Base-by-base conservation (phyloP, 2,797 vertebrate species). In the Benthosema pterotum region DNA sequence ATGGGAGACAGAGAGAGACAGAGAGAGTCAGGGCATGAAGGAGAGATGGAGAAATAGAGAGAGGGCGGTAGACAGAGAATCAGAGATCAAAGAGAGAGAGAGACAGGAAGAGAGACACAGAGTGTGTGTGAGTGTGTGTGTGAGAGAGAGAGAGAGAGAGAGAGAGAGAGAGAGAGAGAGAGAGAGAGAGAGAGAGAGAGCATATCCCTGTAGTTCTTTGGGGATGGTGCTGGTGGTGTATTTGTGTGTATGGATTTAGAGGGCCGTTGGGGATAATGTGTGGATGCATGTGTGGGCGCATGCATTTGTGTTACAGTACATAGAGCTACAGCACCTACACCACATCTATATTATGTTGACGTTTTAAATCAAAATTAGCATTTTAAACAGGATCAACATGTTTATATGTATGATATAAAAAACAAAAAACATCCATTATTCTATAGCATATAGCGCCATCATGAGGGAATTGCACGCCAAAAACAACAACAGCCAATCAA, bases 351-450 rank as follows among this genome's bases (percentile, higher is more conserved):
- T 72, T 57, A 56, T 38, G 46, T 72, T 59, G 72, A 68, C 71
- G 78, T 75, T 81, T 75, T 69, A 83, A 77, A 75, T 72, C 63
- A 52, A 77, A 65, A 52, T 69, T 79, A 52, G 57, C 32, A 38
- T 38, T 38, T 38, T 38, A 38, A 38, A 38, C 11, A 38, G 32
- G 32, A 38, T 38, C 32, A 38, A 38, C 11, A 38, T 38, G 32
- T 38, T 7, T 11, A 38, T 38, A 9, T 9, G 8, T 11, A 38
- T 38, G 8, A 38, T 38, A 38, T 38, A 38, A 38, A 32, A 38
- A 25, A 38, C 11, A 22, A 67, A 71, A 61, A 45, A 54, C 60
- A 70, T 16, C 65, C 59, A 69, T 74, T 77, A 52, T 60, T 72
- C 63, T 68, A 25, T 55, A 69, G 32, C 32, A 67, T 63, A 52